Conservation (phyloP, 35 echinoderm and acorn worm species). For the Heliocidaris tuberculata region DNA sequence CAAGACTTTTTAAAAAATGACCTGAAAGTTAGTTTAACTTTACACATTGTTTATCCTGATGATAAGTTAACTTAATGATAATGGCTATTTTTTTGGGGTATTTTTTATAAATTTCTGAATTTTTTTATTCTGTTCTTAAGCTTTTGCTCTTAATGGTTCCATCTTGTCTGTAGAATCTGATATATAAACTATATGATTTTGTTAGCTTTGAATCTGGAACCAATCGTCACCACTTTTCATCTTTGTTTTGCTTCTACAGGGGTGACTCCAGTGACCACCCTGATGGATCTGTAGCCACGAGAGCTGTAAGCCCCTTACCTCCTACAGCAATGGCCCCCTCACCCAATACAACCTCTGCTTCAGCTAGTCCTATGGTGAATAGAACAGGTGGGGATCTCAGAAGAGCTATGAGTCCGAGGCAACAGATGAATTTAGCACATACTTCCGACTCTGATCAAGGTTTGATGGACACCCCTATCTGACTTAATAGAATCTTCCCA, state of each 20-base stretch:
- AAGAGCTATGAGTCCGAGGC: slow-evolving; percentile 51
- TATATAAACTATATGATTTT: too few relatives aligned
- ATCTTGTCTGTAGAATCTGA: too few relatives aligned
- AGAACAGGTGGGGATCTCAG: slow-evolving; percentile 9
- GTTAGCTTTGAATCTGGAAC: too few relatives aligned
- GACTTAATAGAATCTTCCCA: background rate
- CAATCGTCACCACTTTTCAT: background rate
- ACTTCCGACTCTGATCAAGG: slow-evolving; percentile 86
- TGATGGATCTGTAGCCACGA: background rate
- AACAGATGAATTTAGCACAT: slow-evolving; percentile 21
- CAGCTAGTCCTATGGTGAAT: slow-evolving; percentile 10
- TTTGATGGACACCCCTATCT: slow-evolving; percentile 27
- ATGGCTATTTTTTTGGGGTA: background rate
- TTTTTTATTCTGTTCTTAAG: too few relatives aligned
- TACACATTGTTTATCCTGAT: too few relatives aligned
- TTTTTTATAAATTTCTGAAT: background rate
- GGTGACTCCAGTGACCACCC: slow-evolving; percentile 33
- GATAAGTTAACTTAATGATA: too few relatives aligned
- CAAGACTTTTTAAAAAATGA: too few relatives aligned
- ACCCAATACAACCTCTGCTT: slow-evolving; percentile 42
- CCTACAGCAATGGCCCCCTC: slow-evolving; percentile 36
- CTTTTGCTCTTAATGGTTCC: too few relatives aligned
- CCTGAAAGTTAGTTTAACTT: too few relatives aligned
- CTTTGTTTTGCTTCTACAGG: background rate
- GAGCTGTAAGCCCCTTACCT: slow-evolving; percentile 41